Evolutionary conservation across 37 sponge, comb jelly and placozoan species (phyloP).

Genomic region (Haliclona indistincta): DNA sequence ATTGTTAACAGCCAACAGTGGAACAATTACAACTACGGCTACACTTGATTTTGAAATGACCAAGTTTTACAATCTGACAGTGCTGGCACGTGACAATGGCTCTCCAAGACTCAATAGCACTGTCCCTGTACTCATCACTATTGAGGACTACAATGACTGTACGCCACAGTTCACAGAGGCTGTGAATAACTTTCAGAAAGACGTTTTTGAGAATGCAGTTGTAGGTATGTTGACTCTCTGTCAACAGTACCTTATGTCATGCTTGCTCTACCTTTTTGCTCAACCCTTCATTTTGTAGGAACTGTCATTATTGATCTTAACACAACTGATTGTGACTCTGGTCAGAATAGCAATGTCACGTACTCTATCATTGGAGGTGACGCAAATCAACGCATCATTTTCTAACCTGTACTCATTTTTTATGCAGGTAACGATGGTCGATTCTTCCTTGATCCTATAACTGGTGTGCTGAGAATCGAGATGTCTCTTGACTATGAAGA

Average conservation of each 20-base stretch:
- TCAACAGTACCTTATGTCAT: background rate
- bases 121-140: background rate
- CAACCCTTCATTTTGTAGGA: background rate
- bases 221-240: background rate
- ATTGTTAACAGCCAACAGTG: conserved; percentile 13
- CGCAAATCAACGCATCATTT: too few relatives aligned
- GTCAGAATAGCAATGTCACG: conserved; percentile 28
- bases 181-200: background rate
- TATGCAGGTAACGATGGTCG: conserved; percentile 21
- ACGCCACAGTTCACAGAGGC: conserved; percentile 22
- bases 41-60: conserved; percentile 23
- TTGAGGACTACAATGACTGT: conserved; percentile 60
- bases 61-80: conserved; percentile 8
- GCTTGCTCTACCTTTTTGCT: background rate
- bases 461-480: conserved; percentile 19
- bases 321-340: conserved; percentile 50
- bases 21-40: conserved; percentile 17
- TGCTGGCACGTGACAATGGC: conserved; percentile 50
- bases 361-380: conserved; percentile 37
- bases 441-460: conserved; percentile 6
- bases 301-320: conserved; percentile 15
- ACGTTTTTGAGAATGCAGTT: background rate
- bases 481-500: conserved; percentile 26
- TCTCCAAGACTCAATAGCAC: background rate
- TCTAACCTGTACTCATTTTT: background rate